Evolutionary conservation across 1,140 invertebrate genomes (phyloP).

Genomic region (Trachymyrmex septentrionalis): DNA sequence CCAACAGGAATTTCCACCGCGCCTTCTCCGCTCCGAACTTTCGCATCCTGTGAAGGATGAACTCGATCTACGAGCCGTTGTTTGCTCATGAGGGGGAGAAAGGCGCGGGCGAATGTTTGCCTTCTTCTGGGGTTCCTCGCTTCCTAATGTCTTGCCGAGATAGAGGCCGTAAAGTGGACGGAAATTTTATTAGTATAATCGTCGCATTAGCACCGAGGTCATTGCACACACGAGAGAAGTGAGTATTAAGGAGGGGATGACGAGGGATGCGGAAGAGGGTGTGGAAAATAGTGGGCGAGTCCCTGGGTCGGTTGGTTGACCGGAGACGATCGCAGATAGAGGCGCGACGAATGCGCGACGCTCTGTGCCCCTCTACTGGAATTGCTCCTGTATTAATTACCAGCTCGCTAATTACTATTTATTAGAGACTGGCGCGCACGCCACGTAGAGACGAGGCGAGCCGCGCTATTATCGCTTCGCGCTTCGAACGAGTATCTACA

Average conservation of each 20-base stretch:
- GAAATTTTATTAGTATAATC: conserved; percentile 79
- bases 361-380: conserved; percentile 14
- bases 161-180: conserved; percentile 69
- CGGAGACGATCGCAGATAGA: conserved; percentile 33
- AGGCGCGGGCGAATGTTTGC: conserved; percentile 77
- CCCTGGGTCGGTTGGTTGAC: conserved; percentile 15
- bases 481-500: conserved; percentile 33
- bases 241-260: too few species aligned
- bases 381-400: conserved; percentile 75
- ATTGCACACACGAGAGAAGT: conserved; percentile 8
- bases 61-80: conserved; percentile 71
- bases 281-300: neutral
- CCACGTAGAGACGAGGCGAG: conserved; percentile 21
- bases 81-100: conserved; percentile 67
- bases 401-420: conserved; percentile 76
- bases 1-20: conserved; percentile 55
- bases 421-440: conserved; percentile 69
- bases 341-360: conserved; percentile 5
- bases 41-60: conserved; percentile 64
- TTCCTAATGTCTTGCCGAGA: conserved; percentile 64
- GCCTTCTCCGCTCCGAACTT: conserved; percentile 36
- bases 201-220: conserved; percentile 59
- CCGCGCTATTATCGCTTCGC: conserved; percentile 46
- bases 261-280: conserved; percentile 4
- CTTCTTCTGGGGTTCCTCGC: conserved; percentile 71